Evolutionary conservation across 2,888 invertebrate species (phyloP).

Genomic region (Lochmaea crataegi): DNA sequence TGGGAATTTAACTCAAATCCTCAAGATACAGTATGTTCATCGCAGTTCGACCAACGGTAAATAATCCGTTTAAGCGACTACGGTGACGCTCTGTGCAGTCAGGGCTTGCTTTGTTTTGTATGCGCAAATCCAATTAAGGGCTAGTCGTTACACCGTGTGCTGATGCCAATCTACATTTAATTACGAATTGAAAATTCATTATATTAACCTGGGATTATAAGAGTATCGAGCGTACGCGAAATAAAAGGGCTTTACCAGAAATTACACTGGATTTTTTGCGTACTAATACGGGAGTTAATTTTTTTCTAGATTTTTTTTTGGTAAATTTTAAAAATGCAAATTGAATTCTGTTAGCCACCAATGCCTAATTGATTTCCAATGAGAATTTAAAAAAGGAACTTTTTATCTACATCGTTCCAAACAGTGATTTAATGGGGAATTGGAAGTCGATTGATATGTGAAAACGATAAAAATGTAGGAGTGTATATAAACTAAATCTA

Average conservation of each 20-base stretch:
- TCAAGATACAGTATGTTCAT: conserved; percentile 27
- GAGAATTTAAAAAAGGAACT: not conserved
- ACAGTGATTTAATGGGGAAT: no score
- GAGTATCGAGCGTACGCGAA: conserved; percentile 38
- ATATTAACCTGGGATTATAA: conserved; percentile 50
- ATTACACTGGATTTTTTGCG: conserved; percentile 25
- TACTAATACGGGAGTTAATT: conserved; percentile 3
- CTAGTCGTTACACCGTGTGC: conserved; percentile 27
- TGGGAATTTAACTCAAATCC: not conserved
- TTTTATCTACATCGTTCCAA: not conserved
- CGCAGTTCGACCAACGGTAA: conserved; percentile 8
- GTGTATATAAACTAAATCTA: no score
- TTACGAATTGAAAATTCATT: conserved; percentile 53
- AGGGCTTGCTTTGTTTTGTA: conserved; percentile 41
- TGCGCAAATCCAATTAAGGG: conserved; percentile 38
- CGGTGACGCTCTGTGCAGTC: conserved; percentile 34
- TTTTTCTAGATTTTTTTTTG: conserved; percentile 7
- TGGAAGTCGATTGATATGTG: no score
- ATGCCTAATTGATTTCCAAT: conserved; percentile 29
- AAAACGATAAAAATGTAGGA: no score
- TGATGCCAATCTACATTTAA: conserved; percentile 50
- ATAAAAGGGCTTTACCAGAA: conserved; percentile 29
- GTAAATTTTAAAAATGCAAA: conserved; percentile 19
- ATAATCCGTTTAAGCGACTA: conserved; percentile 25
- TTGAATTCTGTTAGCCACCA: conserved; percentile 14